These are phyloP conservation scores for Paelopatides confundens DNA, from an alignment of 53 echinoderm and acorn worm species.

Conservation along the genomic window DNA sequence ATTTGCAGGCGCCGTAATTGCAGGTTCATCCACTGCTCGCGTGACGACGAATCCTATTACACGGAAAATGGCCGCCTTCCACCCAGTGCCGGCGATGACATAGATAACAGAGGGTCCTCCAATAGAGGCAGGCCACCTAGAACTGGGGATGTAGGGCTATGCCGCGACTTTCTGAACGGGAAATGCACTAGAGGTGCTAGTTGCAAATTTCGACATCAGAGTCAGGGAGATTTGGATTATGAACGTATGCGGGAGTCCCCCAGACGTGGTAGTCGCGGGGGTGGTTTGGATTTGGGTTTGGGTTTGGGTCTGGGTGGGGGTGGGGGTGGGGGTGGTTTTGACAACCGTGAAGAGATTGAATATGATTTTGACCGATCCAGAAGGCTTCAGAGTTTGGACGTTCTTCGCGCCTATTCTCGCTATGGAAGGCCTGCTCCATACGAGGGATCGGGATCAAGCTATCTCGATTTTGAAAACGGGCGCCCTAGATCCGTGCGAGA, in stretches of 20 bases:
- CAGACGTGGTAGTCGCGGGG: too few relatives aligned
- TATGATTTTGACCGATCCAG: slow-evolving; percentile 12
- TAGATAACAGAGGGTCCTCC: slow-evolving; percentile 35
- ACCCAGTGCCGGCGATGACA: slow-evolving; percentile 72
- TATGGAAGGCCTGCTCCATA: slow-evolving; percentile 5
- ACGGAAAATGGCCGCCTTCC: slow-evolving; percentile 87
- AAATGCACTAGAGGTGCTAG: slow-evolving; percentile 80
- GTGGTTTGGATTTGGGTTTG: too few relatives aligned
- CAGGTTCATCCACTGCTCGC: slow-evolving; percentile 92
- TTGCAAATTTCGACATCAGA: slow-evolving; percentile 93
- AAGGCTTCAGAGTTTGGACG: neutral
- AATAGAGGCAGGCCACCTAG: neutral
- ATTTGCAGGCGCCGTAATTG: slow-evolving; percentile 86
- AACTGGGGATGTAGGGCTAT: slow-evolving; percentile 73
- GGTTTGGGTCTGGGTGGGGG: neutral
- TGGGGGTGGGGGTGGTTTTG: neutral
- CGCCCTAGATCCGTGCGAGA: slow-evolving; percentile 64
- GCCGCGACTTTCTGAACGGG: slow-evolving; percentile 89
- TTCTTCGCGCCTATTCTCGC: slow-evolving; percentile 10
- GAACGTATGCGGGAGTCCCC: slow-evolving; percentile 55
- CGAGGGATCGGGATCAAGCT: neutral
- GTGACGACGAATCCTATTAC: slow-evolving; percentile 93
- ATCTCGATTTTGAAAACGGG: slow-evolving; percentile 30
- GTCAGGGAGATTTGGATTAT: slow-evolving; percentile 87
- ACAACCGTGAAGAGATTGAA: neutral